Evolutionary conservation across 92 coral and sea anemone genomes (phyloP), one percentile per base, ranked within the genome.

Genomic region (Parazoanthus atlanticus): DNA sequence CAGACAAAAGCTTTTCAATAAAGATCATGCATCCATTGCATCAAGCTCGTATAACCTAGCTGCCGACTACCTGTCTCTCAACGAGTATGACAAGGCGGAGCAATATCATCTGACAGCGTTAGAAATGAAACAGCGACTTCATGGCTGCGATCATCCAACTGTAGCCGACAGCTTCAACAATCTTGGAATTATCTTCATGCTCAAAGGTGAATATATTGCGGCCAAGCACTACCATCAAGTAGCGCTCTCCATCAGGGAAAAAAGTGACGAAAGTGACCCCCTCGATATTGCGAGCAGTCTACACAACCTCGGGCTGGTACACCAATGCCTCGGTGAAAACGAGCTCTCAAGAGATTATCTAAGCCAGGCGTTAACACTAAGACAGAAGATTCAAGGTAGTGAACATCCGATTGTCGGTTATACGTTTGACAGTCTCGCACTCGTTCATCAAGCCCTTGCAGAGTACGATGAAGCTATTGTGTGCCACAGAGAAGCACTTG

Each of bases 141-240:
- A 84, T 17, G 78, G 87, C 36, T 33, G 78, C 26, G 43, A 84
- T 52, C 87, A 84, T 31, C 87, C 87, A 4, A 67, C 87, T 1
- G 78, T 84, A 15, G 87, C 87, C 28, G 76, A 84, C 58, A 84
- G 87, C 74, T 84, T 84, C 67, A 84, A 84, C 87, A 84, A 84
- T 29, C 87, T 84, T 25, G 87, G 87, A 71, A 84, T 84, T 47
- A 84, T 84, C 17, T 72, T 40, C 87, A 84, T 84, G 87, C 79
- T 84, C 26, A 30, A 70, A 47, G 78, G 87, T 8, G 87, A 84
- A 49, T 69, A 84, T 21, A 9, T 28, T 70, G 87, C 67, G 21
- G 87, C 87, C 31, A 84, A 72, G 28, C 78, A 84, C 11, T 72
- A 84, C 16, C 87, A 84, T 61, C 76, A 84, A 17, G 78, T 69